A percentile compares a stretch with the other conserved stretches of the same genome.
Evolutionary conservation across 2,888 invertebrate species (phyloP).

Genomic region (Tenthredo distinguenda): DNA sequence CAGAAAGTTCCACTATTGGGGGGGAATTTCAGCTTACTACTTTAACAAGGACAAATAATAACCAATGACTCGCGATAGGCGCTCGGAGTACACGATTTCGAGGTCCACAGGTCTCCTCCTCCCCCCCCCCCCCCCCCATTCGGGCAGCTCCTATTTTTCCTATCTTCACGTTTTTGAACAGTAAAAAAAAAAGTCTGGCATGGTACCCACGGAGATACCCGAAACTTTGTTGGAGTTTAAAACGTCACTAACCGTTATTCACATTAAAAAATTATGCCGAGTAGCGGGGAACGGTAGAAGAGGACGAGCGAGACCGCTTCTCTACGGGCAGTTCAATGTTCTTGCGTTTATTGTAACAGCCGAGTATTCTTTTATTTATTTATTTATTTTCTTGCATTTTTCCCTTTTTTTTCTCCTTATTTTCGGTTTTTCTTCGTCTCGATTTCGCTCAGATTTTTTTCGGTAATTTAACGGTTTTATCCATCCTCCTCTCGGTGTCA

Average conservation of each 20-base stretch:
- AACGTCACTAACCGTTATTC: constrained; percentile 2
- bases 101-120: neutral
- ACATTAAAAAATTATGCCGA: neutral
- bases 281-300: neutral
- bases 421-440: neutral
- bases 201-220: neutral
- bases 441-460: too few relatives aligned
- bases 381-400: neutral
- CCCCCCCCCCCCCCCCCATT: neutral
- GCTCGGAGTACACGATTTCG: neutral
- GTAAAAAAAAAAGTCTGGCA: neutral
- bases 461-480: too few relatives aligned
- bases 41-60: constrained; percentile 28
- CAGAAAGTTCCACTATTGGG: constrained; percentile 41
- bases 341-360: too few relatives aligned
- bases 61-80: neutral
- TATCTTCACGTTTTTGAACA: neutral
- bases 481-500: too few relatives aligned
- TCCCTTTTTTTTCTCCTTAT: neutral
- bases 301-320: neutral
- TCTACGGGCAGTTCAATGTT: too few relatives aligned
- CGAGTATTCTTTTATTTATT: too few relatives aligned
- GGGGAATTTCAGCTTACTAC: neutral
- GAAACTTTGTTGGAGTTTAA: neutral
- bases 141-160: neutral